Percentiles rank a stretch among this genome's conserved stretches.
Evolutionary conservation across 1,140 invertebrate species (phyloP).

Genomic region (Penaeus japonicus): DNA sequence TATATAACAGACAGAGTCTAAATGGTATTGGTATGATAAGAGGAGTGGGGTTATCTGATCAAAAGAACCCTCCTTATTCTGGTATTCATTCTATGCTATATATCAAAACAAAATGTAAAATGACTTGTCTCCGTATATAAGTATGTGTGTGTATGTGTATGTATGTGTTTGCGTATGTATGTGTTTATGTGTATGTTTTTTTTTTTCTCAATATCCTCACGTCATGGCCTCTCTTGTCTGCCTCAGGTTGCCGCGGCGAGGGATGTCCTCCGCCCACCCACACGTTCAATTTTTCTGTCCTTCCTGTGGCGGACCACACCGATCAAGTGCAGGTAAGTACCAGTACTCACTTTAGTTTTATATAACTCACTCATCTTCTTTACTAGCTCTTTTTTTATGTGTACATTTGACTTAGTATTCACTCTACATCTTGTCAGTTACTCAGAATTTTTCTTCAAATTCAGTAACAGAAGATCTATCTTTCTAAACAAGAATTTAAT

Average conservation of each 20-base stretch:
- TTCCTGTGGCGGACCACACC: conserved; percentile 37
- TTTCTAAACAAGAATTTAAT: too few relatives aligned
- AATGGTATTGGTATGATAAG: too few relatives aligned
- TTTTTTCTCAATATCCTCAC: background rate
- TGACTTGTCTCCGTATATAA: background rate
- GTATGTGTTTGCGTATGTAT: background rate
- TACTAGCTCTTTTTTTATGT: too few relatives aligned
- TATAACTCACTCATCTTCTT: too few relatives aligned
- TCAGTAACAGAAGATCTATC: too few relatives aligned
- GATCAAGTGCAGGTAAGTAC: conserved; percentile 43
- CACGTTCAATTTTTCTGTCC: conserved; percentile 46
- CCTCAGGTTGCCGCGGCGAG: background rate
- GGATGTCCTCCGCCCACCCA: conserved; percentile 49
- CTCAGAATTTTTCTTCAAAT: too few relatives aligned
- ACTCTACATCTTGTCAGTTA: too few relatives aligned
- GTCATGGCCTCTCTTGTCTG: background rate
- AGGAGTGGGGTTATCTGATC: too few relatives aligned
- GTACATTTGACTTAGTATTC: too few relatives aligned
- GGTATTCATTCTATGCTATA: background rate
- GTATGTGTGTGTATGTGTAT: background rate
- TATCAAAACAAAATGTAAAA: background rate
- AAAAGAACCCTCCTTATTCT: too few relatives aligned
- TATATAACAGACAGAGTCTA: too few relatives aligned
- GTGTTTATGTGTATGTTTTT: background rate
- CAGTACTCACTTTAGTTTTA: too few relatives aligned